Percentiles rank a stretch among this genome's conserved stretches.
These are phyloP conservation scores for Momotus momota DNA, from an alignment of 2,797 vertebrate genomes.

Conservation along the genomic window DNA sequence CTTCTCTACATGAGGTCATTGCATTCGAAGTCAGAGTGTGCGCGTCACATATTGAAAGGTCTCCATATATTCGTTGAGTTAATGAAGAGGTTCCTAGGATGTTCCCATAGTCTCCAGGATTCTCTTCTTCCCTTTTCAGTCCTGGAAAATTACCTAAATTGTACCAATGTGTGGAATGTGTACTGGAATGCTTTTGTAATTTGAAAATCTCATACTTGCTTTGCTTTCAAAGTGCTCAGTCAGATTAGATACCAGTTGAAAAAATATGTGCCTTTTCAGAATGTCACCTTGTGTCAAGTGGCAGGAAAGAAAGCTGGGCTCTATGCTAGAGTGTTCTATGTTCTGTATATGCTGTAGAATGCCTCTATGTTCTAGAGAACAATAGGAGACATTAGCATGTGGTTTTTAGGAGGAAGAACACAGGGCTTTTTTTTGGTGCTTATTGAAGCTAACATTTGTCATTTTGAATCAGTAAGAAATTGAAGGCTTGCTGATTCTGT, in stretches of 20 bases:
- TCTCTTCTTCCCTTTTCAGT: neutral
- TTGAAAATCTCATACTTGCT: neutral
- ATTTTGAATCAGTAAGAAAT: neutral
- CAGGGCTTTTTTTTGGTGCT: neutral
- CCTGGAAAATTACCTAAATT: neutral
- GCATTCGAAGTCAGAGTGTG: neutral
- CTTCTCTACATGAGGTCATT: neutral
- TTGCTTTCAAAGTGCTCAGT: neutral
- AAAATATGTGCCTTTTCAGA: neutral
- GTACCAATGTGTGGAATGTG: neutral
- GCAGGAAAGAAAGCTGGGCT: neutral
- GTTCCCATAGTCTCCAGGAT: neutral
- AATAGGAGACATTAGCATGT: neutral
- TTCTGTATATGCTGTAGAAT: neutral
- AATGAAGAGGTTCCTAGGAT: neutral
- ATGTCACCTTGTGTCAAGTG: neutral
- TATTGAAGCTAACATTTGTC: neutral
- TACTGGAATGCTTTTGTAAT: neutral
- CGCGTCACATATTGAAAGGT: neutral
- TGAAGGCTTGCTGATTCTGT: neutral
- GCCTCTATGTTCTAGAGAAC: neutral
- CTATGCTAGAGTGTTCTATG: neutral
- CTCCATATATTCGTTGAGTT: neutral
- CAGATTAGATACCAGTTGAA: neutral
- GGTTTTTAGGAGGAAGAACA: neutral